Evolutionary conservation across 92 coral and sea anemone species (phyloP).

Genomic region (Micromussa lordhowensis): DNA sequence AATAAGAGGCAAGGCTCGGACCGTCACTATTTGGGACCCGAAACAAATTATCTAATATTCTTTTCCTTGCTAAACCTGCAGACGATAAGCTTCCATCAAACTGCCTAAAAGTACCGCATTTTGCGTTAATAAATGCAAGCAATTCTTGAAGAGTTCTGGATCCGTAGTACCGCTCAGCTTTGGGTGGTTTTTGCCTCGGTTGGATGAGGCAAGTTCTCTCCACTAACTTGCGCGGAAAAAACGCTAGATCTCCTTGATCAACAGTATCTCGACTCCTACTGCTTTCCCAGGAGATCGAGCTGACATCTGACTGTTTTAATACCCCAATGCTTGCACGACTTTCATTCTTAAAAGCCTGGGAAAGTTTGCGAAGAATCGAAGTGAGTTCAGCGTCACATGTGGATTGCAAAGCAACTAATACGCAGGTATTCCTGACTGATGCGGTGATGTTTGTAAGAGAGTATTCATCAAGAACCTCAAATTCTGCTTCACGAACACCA

Average conservation of each 20-base stretch:
- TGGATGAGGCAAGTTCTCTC: slow-evolving; percentile 76
- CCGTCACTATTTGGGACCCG: slow-evolving; percentile 38
- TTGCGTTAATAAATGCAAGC: slow-evolving; percentile 65
- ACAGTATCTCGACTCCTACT: background rate
- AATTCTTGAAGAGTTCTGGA: slow-evolving; percentile 47
- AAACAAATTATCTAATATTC: slow-evolving; percentile 71
- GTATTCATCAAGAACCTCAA: slow-evolving; percentile 29
- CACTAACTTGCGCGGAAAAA: slow-evolving; percentile 60
- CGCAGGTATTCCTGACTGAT: slow-evolving; percentile 43
- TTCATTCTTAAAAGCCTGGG: slow-evolving; percentile 52
- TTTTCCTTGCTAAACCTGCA: slow-evolving; percentile 51
- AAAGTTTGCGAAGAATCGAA: slow-evolving; percentile 3
- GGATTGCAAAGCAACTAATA: slow-evolving; percentile 39
- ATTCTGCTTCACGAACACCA: slow-evolving; percentile 3
- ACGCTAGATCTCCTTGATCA: slow-evolving; percentile 30
- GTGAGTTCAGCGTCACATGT: background rate
- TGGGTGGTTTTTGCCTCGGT: slow-evolving; percentile 46
- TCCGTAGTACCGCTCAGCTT: slow-evolving; percentile 47
- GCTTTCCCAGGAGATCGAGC: slow-evolving; percentile 29
- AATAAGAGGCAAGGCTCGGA: background rate
- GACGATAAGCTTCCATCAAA: slow-evolving; percentile 68
- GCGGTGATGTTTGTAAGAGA: slow-evolving; percentile 37
- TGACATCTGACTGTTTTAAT: slow-evolving; percentile 7
- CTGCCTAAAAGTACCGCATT: slow-evolving; percentile 68
- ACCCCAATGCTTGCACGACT: slow-evolving; percentile 45